Percentiles rank a stretch among this genome's conserved stretches.
phyloP scores from a whole-genome alignment of 2,113 vertebrate species.

The Mustela lutreola region DNA sequence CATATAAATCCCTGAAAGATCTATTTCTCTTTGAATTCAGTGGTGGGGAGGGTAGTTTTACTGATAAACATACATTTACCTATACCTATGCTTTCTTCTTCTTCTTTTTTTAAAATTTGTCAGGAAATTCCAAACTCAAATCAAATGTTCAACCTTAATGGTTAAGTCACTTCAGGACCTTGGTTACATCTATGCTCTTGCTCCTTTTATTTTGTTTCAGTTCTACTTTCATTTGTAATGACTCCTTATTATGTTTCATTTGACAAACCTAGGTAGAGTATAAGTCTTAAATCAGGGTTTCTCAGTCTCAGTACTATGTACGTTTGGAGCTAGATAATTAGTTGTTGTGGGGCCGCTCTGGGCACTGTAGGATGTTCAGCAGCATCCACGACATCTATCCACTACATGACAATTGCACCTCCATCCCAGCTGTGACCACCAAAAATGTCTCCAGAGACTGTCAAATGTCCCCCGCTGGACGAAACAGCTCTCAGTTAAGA shows the following conservation, averaged over 20 bases:
- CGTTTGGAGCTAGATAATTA: background rate
- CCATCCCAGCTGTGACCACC: background rate
- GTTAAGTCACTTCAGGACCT: background rate
- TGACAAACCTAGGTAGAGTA: background rate
- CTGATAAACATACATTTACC: background rate
- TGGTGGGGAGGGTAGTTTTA: background rate
- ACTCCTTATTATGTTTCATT: background rate
- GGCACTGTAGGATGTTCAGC: background rate
- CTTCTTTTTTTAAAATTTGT: background rate
- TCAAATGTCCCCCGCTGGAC: background rate
- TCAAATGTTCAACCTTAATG: background rate
- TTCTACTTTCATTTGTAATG: slow-evolving; percentile 32
- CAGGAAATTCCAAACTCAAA: slow-evolving; percentile 24
- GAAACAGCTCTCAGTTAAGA: background rate
- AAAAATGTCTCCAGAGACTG: background rate
- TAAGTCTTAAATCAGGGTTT: background rate
- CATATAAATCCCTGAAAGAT: background rate
- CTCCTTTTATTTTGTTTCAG: background rate
- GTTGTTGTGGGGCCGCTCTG: background rate
- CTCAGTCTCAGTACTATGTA: background rate
- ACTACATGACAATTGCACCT: background rate
- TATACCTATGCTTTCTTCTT: background rate
- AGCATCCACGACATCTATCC: background rate
- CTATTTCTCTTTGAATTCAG: background rate
- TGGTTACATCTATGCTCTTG: background rate